Evolutionary conservation across 1,140 invertebrate genomes (phyloP), one percentile per base, ranked within the genome.

Genomic region (Drosophila watanabei): DNA sequence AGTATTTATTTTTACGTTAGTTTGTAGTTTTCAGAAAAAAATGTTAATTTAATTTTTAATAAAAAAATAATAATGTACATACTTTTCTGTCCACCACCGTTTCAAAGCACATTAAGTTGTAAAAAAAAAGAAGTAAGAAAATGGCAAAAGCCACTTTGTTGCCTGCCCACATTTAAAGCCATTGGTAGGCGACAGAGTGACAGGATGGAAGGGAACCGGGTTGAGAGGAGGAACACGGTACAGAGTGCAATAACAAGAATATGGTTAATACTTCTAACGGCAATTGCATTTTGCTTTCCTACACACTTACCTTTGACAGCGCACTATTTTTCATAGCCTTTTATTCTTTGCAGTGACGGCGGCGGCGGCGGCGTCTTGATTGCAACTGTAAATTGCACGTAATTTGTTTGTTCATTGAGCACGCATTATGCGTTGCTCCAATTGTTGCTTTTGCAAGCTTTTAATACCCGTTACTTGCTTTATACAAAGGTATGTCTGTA

Each of bases 211-310:
- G 24, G 28, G 41, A 46, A 37, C 30, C 18, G 43, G 37, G 52
- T 37, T 8, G 20, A 28, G 32, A 49, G 10, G n/a, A 24, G 30
- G 14, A 35, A 30, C 45, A 37, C 45, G 52, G 24, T 24, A 39
- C 32, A 20, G 37, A 24, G 45, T 20, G 66, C 52, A 78, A 64
- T 49, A 75, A 69, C 66, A 59, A 78, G 66, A 82, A 78, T 73
- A 82, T 68, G 60, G 75, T 82, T 69, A 69, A 60, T 75, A 69
- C 52, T 58, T 78, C 75, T 78, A 82, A 71, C 66, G 66, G 79
- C 75, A 78, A 68, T 37, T 60, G 43, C 58, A 56, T 45, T 70
- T 56, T 79, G 56, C 32, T 54, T 24, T 37, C 9, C 5, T 39
- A 24, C 18, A 37, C 57, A 68, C 9, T 62, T 41, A 64, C 48